Evolutionary conservation across 2,888 invertebrate genomes (phyloP).

Genomic region (Chorisops tibialis): DNA sequence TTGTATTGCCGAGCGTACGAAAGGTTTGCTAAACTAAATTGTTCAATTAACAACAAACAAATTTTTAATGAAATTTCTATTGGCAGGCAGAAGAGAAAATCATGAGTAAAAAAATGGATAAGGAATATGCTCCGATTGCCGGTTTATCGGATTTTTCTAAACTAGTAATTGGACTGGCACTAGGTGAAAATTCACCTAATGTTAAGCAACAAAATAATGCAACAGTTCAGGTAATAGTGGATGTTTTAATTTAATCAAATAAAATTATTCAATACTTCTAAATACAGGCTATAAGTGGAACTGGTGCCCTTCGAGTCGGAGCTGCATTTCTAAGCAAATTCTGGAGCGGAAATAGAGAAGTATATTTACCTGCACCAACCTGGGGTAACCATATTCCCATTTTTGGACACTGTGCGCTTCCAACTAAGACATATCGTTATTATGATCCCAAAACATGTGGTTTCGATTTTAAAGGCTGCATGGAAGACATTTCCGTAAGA

Average conservation of each 20-base stretch:
- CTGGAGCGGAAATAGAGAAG: conserved; percentile 73
- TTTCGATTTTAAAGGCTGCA: conserved; percentile 83
- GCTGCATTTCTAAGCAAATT: conserved; percentile 81
- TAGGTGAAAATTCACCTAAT: conserved; percentile 72
- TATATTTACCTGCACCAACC: conserved; percentile 88
- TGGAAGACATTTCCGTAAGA: conserved; percentile 82
- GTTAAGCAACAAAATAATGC: conserved; percentile 67
- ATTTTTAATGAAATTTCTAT: conserved; percentile 1
- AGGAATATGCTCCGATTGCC: conserved; percentile 92
- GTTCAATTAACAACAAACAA: conserved; percentile 31
- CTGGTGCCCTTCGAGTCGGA: conserved; percentile 92
- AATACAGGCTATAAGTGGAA: conserved; percentile 88
- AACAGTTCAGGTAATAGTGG: conserved; percentile 63
- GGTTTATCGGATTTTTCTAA: conserved; percentile 82
- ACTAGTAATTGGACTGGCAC: conserved; percentile 79
- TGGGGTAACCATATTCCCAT: conserved; percentile 99
- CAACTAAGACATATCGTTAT: conserved; percentile 87
- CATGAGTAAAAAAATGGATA: conserved; percentile 67
- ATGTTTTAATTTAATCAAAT: conserved; percentile 1
- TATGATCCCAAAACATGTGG: conserved; percentile 92
- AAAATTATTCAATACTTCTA: background rate
- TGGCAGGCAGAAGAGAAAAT: conserved; percentile 81
- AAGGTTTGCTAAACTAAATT: conserved; percentile 54
- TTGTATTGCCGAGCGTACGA: conserved; percentile 82
- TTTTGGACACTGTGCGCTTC: conserved; percentile 82